Conservation (phyloP, 35 echinoderm and acorn worm genomes). For the Ophiothrix spiculata region DNA sequence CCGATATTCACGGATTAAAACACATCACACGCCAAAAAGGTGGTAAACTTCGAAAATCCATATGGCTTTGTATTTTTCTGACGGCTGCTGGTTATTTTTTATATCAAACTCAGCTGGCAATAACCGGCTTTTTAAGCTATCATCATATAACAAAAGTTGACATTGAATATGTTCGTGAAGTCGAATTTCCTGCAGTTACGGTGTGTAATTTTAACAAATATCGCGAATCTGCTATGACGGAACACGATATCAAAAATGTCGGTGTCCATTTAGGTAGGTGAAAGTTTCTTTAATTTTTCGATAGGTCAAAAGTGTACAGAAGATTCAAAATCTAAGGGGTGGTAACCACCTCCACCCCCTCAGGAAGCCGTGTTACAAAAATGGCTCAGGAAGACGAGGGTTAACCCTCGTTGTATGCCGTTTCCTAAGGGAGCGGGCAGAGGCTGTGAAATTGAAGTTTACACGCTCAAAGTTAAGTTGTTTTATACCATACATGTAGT, state of each 20-base stretch:
- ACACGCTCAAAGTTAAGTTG: no score
- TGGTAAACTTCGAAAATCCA: conserved; percentile 10
- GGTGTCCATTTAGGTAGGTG: conserved; percentile 64
- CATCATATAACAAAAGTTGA: conserved; percentile 82
- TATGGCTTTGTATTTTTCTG: conserved; percentile 21
- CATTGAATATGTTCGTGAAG: conserved; percentile 23
- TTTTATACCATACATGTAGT: no score
- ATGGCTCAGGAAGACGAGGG: no score
- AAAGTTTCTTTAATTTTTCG: no score
- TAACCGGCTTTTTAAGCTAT: conserved; percentile 37
- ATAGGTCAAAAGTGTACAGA: no score
- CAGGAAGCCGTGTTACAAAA: no score
- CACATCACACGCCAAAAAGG: conserved; percentile 23
- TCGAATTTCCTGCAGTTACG: conserved; percentile 67
- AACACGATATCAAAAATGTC: conserved; percentile 58
- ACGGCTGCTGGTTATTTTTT: background rate
- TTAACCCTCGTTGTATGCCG: no score
- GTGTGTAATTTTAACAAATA: no score
- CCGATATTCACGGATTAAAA: conserved; percentile 63
- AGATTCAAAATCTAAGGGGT: no score
- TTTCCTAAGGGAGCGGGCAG: no score
- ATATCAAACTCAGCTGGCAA: conserved; percentile 5
- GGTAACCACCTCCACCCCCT: no score
- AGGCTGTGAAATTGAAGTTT: no score
- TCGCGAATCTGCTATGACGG: conserved; percentile 41